phyloP scores from a whole-genome alignment of 2,888 invertebrate species.

The Nematopogon swammerdamellus region DNA sequence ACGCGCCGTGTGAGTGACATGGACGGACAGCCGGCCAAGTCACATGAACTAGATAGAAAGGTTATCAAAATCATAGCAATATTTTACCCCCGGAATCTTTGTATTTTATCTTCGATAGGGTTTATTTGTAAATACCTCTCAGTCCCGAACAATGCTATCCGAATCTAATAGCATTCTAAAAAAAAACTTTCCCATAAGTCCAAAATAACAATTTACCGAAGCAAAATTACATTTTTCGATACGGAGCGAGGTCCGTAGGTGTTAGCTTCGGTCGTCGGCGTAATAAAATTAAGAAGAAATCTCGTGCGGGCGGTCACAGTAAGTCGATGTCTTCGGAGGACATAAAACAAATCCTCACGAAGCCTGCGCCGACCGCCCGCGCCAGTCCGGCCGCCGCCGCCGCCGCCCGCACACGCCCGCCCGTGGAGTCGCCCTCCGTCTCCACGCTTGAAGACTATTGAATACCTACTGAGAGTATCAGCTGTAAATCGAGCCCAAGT shows the following conservation, averaged over 20 bases:
- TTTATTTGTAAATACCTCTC: too few species aligned
- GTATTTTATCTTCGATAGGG: too few species aligned
- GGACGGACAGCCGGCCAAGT: too few species aligned
- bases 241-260: neutral
- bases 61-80: too few species aligned
- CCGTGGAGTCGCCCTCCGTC: constrained; percentile 5
- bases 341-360: constrained; percentile 50
- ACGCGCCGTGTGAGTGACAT: too few species aligned
- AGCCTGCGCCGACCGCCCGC: constrained; percentile 15
- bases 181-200: too few species aligned
- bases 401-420: constrained; percentile 2
- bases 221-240: neutral
- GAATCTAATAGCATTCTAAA: too few species aligned
- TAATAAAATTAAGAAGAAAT: constrained; percentile 56
- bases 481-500: too few species aligned
- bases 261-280: constrained; percentile 13
- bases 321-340: constrained; percentile 44
- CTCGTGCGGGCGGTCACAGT: constrained; percentile 35
- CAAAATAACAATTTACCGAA: neutral
- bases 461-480: too few species aligned
- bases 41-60: too few species aligned
- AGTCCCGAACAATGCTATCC: too few species aligned
- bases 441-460: constrained; percentile 8
- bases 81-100: too few species aligned
- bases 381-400: neutral